Evolutionary conservation across 2,113 vertebrate species (phyloP).

Genomic region (Python bivittatus): DNA sequence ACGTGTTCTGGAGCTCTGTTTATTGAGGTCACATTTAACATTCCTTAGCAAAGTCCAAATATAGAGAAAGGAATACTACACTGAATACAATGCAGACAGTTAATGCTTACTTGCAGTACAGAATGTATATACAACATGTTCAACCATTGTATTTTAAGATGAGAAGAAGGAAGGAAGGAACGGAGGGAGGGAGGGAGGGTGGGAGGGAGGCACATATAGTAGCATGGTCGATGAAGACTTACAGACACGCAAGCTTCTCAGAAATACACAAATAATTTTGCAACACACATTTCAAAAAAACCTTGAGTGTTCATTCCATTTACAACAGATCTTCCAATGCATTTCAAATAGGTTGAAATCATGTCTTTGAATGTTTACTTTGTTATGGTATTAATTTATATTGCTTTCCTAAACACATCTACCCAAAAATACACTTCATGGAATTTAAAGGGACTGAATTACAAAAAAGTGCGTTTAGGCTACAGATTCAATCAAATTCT

Average conservation of each 20-base stretch:
- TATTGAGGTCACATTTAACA: neutral
- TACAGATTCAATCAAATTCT: neutral
- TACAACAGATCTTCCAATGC: neutral
- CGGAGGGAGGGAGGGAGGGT: no score
- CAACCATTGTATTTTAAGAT: no score
- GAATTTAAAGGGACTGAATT: neutral
- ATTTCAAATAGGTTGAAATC: neutral
- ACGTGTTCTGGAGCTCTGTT: neutral
- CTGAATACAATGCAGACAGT: conserved; percentile 9
- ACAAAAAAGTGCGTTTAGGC: neutral
- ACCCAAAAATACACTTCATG: neutral
- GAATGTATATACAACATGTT: neutral
- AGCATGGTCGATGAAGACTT: neutral
- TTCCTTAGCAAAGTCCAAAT: neutral
- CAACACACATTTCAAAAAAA: conserved; percentile 8
- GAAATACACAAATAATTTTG: conserved; percentile 5
- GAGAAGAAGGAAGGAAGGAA: no score
- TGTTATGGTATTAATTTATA: neutral
- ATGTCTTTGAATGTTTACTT: neutral
- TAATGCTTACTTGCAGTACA: neutral
- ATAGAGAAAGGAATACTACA: neutral
- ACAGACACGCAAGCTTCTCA: neutral
- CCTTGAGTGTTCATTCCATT: neutral
- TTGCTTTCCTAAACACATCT: neutral
- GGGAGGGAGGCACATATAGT: neutral